Base-by-base conservation (phyloP, 2,888 invertebrate genomes). In the Trichopria drosophilae region DNA sequence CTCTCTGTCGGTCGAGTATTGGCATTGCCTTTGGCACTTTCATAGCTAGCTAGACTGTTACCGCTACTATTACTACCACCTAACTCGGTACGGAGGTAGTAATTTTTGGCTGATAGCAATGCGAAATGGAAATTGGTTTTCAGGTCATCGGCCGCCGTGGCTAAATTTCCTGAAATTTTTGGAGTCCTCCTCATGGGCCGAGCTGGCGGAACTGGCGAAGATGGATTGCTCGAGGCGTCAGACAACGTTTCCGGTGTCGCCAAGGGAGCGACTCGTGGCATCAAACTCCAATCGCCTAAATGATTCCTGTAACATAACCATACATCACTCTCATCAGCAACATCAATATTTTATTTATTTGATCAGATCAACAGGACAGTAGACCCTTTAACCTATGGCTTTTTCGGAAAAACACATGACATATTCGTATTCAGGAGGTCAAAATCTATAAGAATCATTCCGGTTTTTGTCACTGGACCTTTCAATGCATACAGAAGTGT, bases 231-330 rank as follows among this genome's bases (percentile, higher is more conserved):
- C 3, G 88, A 88, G n/a, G 87, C 82, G 70, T 90, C 90, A 1
- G 88, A 90, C 10, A 91, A 74, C 1, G 88, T 88, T 71, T 91
- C 90, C 0, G 90, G 90, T 42, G 89, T 88, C 7, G 91, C 91
- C 16, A 91, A 70, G 0, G 91, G 90, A 0, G 90, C 91, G 53
- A 84, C 75, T 0, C 85, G 62, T 53, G 67, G 59, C 34, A 65
- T 40, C 50, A 68, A 61, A 55, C 73, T 65, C 74, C 75, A 66
- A n/a, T n/a, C n/a, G n/a, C n/a, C n/a, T n/a, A n/a, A n/a, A n/a
- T n/a, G n/a, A n/a, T n/a, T n/a, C n/a, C n/a, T n/a, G n/a, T n/a
- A n/a, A n/a, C n/a, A n/a, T n/a, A n/a, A n/a, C n/a, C n/a, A n/a
- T n/a, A n/a, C n/a, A n/a, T n/a, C n/a, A n/a, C n/a, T n/a, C n/a